phyloP scores from a whole-genome alignment of 2,797 vertebrate genomes.

The Melanotaenia maccullochi region DNA sequence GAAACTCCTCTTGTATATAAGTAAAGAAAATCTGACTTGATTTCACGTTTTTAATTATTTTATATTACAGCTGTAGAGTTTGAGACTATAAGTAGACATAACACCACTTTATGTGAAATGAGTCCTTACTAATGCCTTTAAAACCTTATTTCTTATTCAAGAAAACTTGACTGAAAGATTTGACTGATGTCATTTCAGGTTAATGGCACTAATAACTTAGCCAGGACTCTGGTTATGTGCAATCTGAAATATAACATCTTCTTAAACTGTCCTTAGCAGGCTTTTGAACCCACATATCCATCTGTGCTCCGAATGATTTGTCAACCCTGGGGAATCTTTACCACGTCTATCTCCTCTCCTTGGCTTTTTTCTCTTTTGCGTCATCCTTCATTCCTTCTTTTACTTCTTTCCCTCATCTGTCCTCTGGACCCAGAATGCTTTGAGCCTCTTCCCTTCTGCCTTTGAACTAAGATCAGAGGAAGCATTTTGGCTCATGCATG shows the following conservation, averaged over 20 bases:
- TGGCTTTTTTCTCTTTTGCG: constrained; percentile 43
- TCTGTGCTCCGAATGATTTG: constrained; percentile 78
- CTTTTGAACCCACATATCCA: constrained; percentile 61
- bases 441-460: constrained; percentile 82
- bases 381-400: constrained; percentile 54
- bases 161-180: neutral
- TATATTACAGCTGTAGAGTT: neutral
- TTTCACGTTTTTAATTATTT: neutral
- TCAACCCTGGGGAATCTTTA: constrained; percentile 77
- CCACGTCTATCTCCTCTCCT: constrained; percentile 67
- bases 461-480: constrained; percentile 87
- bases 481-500: constrained; percentile 73
- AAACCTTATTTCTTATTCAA: neutral
- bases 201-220: neutral
- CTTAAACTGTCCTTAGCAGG: constrained; percentile 44
- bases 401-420: constrained; percentile 58
- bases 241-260: constrained; percentile 27
- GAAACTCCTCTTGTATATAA: neutral
- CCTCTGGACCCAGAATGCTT: constrained; percentile 75
- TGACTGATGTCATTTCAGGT: neutral
- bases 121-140: neutral
- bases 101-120: neutral
- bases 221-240: constrained; percentile 9
- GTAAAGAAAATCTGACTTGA: neutral
- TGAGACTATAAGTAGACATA: neutral